phyloP scores from a whole-genome alignment of 2,888 invertebrate species.

The Anoplius nigerrimus region DNA sequence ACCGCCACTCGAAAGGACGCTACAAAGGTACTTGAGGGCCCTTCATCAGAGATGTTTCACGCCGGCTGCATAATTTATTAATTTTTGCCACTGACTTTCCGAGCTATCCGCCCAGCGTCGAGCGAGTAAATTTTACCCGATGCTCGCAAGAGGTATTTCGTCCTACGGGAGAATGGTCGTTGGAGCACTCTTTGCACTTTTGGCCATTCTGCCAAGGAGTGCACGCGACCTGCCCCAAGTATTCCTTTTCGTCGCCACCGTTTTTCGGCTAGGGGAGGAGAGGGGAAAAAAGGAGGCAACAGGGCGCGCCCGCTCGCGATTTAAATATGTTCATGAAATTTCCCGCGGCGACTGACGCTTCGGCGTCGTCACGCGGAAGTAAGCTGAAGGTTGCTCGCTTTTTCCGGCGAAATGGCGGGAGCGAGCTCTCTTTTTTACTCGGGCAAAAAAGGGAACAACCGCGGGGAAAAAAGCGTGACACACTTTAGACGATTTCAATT shows the following conservation, averaged over 20 bases:
- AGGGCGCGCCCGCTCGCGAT: constrained; percentile 49
- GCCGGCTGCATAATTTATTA: constrained; percentile 46
- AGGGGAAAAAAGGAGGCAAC: constrained; percentile 37
- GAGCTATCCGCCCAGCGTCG: constrained; percentile 19
- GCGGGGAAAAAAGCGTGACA: too few relatives aligned
- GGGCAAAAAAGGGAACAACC: constrained; percentile 2
- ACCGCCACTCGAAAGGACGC: not conserved
- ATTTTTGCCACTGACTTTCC: constrained; percentile 34
- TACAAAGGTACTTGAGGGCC: not conserved
- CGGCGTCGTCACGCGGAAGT: constrained; percentile 48
- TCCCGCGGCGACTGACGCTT: constrained; percentile 30
- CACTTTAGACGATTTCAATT: not conserved
- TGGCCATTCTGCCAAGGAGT: constrained; percentile 25
- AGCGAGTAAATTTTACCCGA: constrained; percentile 50
- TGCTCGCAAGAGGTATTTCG: constrained; percentile 49
- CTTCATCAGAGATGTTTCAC: constrained; percentile 11
- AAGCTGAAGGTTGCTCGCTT: constrained; percentile 47
- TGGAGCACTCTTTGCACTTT: not conserved
- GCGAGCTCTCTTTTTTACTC: constrained; percentile 51
- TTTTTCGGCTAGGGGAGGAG: constrained; percentile 19
- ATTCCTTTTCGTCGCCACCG: constrained; percentile 20
- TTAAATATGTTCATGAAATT: constrained; percentile 61
- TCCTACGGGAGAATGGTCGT: constrained; percentile 29
- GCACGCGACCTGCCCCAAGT: constrained; percentile 15
- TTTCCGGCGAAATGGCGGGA: constrained; percentile 54